Base-by-base conservation (phyloP, 2,797 vertebrate genomes). In the Calcarius lapponicus region DNA sequence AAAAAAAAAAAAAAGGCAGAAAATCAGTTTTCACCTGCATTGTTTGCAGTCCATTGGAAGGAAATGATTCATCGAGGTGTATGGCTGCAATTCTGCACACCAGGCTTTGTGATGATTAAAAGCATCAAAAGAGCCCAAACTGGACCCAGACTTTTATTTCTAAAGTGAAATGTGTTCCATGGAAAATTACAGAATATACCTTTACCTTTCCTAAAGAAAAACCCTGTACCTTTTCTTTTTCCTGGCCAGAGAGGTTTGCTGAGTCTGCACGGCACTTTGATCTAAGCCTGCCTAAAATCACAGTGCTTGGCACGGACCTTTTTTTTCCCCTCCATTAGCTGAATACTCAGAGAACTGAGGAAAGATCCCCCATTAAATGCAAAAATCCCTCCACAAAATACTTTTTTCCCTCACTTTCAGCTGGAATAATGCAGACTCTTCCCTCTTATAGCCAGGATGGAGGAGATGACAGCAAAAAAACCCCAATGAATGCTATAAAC, bases 181-280 rank as follows among this genome's bases (percentile, higher is more conserved):
- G 74, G 91, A 84, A 93, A 86, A 81, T 71, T 71, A 72, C 47
- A 53, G 56, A 51, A 86, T 15, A 51, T 7, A 43, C 24, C 72
- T 81, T 79, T 7, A 43, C 24, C 72, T 81, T 81, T 88, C 57
- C 70, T 18, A 6, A 60, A 84, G 88, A 48, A 82, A 93, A 78
- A 29, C 19, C 13, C 29, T 0, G 0, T 72, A 32, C 42, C 54
- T 43, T 26, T 80, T 80, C 17, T 48, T 34, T 88, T 65, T 81
- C 66, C 58, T 26, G 61, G 61, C n/a, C 19, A 28, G 22, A 67
- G 54, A 69, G 67, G 31, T 86, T 88, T 94, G 90, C 93, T 90
- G 93, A 94, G 53, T 86, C 62, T 65, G 90, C 80, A 84, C 42
- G 90, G 66, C 34, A 38, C 83, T 94, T 96, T 75, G 65, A 57